Conservation (phyloP, 2,888 invertebrate species). For the Acutogordius australiensis region DNA sequence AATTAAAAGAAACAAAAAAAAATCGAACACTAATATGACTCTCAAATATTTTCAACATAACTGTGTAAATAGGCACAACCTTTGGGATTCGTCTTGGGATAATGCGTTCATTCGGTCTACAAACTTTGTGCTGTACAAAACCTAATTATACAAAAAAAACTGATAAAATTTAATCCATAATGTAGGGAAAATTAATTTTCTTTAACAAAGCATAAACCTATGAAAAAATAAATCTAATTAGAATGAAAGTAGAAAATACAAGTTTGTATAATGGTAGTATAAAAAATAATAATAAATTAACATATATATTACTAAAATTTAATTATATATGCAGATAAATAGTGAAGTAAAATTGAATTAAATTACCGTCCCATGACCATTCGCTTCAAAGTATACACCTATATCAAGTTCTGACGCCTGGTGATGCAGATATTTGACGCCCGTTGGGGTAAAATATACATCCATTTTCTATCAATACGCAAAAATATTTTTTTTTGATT, state of each 20-base stretch:
- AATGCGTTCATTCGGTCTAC: background rate
- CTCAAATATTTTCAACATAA: background rate
- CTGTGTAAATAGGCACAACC: too few relatives aligned
- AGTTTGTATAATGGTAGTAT: background rate
- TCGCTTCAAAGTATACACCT: slow-evolving; percentile 93
- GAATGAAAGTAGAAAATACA: too few relatives aligned
- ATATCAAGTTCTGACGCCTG: slow-evolving; percentile 63
- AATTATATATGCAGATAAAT: background rate
- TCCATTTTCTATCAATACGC: slow-evolving; percentile 59
- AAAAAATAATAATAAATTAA: background rate
- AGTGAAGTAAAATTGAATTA: slow-evolving; percentile 1
- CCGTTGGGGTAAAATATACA: slow-evolving; percentile 64
- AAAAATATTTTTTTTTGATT: too few relatives aligned
- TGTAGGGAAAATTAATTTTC: too few relatives aligned
- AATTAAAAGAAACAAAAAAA: background rate
- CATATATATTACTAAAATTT: background rate
- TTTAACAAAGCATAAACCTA: too few relatives aligned
- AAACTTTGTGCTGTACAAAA: background rate
- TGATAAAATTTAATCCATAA: too few relatives aligned
- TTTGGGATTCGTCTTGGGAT: background rate
- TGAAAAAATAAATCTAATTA: too few relatives aligned
- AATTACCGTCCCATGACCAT: slow-evolving; percentile 69
- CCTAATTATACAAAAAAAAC: background rate
- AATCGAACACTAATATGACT: background rate
- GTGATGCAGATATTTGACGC: slow-evolving; percentile 79